A percentile compares a stretch with the other conserved stretches of the same genome.
phyloP scores from a whole-genome alignment of 1,140 invertebrate genomes.

The Pachypsylla venusta region DNA sequence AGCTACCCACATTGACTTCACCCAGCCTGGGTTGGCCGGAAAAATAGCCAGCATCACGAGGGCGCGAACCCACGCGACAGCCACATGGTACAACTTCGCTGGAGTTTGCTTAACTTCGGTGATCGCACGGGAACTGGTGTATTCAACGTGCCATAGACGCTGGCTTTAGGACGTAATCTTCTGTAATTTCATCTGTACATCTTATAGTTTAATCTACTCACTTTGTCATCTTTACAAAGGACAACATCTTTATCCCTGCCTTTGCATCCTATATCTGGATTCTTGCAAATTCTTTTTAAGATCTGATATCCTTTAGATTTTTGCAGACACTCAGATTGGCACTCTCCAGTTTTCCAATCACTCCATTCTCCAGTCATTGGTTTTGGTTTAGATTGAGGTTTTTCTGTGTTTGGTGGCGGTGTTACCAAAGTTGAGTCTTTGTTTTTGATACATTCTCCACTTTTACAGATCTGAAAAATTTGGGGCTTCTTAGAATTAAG shows the following conservation, averaged over 20 bases:
- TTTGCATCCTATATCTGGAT: constrained; percentile 35
- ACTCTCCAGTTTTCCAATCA: constrained; percentile 38
- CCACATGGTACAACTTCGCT: too few species aligned
- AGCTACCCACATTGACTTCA: too few species aligned
- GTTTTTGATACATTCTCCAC: constrained; percentile 40
- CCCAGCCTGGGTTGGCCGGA: too few species aligned
- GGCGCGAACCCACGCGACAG: too few species aligned
- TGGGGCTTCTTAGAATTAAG: too few species aligned
- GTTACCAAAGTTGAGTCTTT: constrained; percentile 20
- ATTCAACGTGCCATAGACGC: too few species aligned
- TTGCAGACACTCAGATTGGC: constrained; percentile 49
- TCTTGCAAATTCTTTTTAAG: neutral
- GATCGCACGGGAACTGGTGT: too few species aligned
- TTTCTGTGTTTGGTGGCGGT: neutral
- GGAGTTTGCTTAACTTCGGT: too few species aligned
- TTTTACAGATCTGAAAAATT: constrained; percentile 54
- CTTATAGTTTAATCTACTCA: constrained; percentile 26
- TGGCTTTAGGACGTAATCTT: too few species aligned
- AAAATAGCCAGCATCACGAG: too few species aligned
- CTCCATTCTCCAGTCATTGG: constrained; percentile 41
- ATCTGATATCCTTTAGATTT: constrained; percentile 34
- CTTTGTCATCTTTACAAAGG: constrained; percentile 47
- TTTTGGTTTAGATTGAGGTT: constrained; percentile 24
- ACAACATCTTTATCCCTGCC: constrained; percentile 43
- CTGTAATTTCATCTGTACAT: neutral